These are phyloP conservation scores for Phthorimaea operculella DNA, from an alignment of 1,140 invertebrate species.

Conservation along the genomic window DNA sequence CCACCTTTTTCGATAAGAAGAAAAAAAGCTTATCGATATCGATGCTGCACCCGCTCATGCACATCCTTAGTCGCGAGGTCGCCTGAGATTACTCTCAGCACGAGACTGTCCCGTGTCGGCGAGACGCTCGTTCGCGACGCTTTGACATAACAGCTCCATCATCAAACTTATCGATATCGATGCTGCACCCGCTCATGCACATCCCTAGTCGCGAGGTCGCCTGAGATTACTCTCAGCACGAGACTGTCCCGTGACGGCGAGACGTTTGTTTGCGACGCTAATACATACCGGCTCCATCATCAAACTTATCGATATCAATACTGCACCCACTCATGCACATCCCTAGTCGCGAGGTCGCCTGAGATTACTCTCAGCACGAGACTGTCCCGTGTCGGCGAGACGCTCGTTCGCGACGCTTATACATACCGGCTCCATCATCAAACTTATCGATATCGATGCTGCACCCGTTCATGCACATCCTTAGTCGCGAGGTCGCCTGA, in stretches of 20 bases:
- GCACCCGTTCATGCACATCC: conserved; percentile 17
- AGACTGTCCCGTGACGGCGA: conserved; percentile 60
- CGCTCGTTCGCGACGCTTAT: conserved; percentile 64
- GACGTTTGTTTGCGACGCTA: conserved; percentile 61
- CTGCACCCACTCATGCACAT: conserved; percentile 13
- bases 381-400: conserved; percentile 56
- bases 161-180: conserved; percentile 5
- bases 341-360: conserved; percentile 45
- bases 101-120: conserved; percentile 63
- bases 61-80: conserved; percentile 45
- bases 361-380: conserved; percentile 66
- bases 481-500: conserved; percentile 47
- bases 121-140: conserved; percentile 64
- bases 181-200: conserved; percentile 3
- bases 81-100: conserved; percentile 64
- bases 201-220: conserved; percentile 45
- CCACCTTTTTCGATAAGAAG: no score
- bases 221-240: conserved; percentile 66
- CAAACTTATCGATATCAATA: no score
- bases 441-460: no score
- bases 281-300: conserved; percentile 56
- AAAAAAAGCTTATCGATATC: no score
- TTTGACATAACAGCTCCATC: conserved; percentile 60
- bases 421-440: conserved; percentile 50
- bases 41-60: conserved; percentile 22